phyloP scores from a whole-genome alignment of 2,888 invertebrate species.

The Brassicogethes aeneus region DNA sequence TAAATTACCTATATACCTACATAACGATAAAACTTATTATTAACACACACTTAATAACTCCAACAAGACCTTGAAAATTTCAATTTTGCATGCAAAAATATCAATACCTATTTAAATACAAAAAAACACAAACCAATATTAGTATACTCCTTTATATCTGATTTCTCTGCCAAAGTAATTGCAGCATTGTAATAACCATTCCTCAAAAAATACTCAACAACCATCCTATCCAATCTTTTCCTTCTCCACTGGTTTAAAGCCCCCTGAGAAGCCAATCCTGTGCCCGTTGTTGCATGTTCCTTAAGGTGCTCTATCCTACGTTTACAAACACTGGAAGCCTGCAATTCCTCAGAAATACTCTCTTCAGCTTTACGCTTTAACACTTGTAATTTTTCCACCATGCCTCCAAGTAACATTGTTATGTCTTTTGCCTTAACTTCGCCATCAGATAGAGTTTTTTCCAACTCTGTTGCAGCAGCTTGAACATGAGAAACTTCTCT shows the following conservation, averaged over 20 bases:
- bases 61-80: too few species aligned
- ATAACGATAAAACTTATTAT: too few species aligned
- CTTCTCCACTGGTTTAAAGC: conserved; percentile 72
- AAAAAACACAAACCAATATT: conserved; percentile 62
- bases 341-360: conserved; percentile 83
- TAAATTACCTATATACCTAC: too few species aligned
- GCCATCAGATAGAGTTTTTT: conserved; percentile 51
- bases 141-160: conserved; percentile 76
- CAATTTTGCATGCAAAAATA: too few species aligned
- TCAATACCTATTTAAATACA: too few species aligned
- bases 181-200: conserved; percentile 95
- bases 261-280: conserved; percentile 40
- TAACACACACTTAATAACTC: too few species aligned
- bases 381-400: conserved; percentile 79
- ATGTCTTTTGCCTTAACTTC: conserved; percentile 60
- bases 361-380: conserved; percentile 93
- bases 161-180: conserved; percentile 72
- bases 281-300: conserved; percentile 52
- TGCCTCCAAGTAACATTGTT: conserved; percentile 71
- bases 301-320: conserved; percentile 87
- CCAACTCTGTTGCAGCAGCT: conserved; percentile 68
- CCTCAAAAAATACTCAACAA: conserved; percentile 91
- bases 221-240: conserved; percentile 85
- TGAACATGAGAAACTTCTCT: conserved; percentile 87
- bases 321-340: conserved; percentile 86